Base-by-base conservation (phyloP, 2,888 invertebrate species). In the Villa cingulata region DNA sequence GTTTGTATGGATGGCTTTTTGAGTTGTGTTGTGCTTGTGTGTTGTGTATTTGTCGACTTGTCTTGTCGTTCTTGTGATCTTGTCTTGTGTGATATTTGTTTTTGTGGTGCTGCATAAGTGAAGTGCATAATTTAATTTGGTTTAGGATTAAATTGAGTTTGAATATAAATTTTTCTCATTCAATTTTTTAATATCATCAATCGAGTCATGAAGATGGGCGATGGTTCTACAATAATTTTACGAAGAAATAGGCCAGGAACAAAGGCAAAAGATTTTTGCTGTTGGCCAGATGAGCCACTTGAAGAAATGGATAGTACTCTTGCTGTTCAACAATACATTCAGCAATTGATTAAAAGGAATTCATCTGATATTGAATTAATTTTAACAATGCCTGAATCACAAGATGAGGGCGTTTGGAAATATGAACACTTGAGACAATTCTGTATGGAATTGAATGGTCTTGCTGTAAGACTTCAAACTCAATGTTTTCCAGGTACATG, bases 271-370 rank as follows among this genome's bases (percentile, higher is more conserved):
- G 91, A 95, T 63, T 98, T 95, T 73, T 88, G 91, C 64, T 85
- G 84, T 55, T 98, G 98, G 98, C 91, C 92, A 36, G 95, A 96
- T 75, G 91, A 96, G 71, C 84, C 88, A 0, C 94, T 97, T 65
- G 97, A 98, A 67, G 96, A 98, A 72, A 98, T 98, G 97, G 97
- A 98, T 68, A 96, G 94, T 66, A 96, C 96, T 19, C 72, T 98
- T 50, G 96, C 95, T 56, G 96, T 98, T 44, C 98, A 97, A 65
- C 97, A 97, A 66, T 97, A 90, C 65, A 97, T 98, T 62, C 98
- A 98, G 69, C 97, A 98, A 72, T 82, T 91, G 56, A 97, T 98
- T 58, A 78, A 92, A 56, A 80, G 83, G 54, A 92, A 97, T 70
- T 90, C 92, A 23, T 80, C 86, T 12, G 90, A 94, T 72, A 86